Percentiles rank a stretch among this genome's conserved stretches.
phyloP scores from a whole-genome alignment of 2,888 invertebrate species.

The Xanthorhoe spadicearia region DNA sequence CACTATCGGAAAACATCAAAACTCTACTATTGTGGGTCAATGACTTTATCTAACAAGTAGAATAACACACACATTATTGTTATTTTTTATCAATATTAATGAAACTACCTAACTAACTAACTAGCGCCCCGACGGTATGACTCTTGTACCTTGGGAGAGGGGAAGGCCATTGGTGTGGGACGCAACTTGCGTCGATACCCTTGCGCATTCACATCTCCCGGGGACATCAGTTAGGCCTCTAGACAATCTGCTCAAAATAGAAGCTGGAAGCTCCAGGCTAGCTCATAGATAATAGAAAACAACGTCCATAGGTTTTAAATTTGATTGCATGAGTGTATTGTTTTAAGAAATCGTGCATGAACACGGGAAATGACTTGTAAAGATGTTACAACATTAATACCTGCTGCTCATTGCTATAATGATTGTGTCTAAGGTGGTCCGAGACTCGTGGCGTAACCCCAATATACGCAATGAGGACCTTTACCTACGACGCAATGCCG shows the following conservation, averaged over 20 bases:
- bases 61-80: slow-evolving; percentile 16
- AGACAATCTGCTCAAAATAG: too few species aligned
- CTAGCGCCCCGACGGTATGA: too few species aligned
- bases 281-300: too few species aligned
- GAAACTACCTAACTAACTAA: too few species aligned
- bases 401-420: slow-evolving; percentile 64
- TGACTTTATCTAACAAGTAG: slow-evolving; percentile 23
- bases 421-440: slow-evolving; percentile 63
- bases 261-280: too few species aligned
- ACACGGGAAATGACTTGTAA: slow-evolving; percentile 50
- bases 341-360: slow-evolving; percentile 2
- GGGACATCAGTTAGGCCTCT: too few species aligned
- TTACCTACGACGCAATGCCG: slow-evolving; percentile 27
- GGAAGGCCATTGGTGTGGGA: too few species aligned
- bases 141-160: too few species aligned
- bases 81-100: slow-evolving; percentile 20
- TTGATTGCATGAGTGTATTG: not conserved
- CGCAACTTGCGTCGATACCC: too few species aligned
- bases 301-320: too few species aligned
- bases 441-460: slow-evolving; percentile 64
- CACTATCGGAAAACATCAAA: slow-evolving; percentile 12
- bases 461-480: slow-evolving; percentile 56
- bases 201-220: too few species aligned
- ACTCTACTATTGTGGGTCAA: slow-evolving; percentile 26
- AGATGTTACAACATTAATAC: slow-evolving; percentile 66